A percentile compares a stretch with the other conserved stretches of the same genome.
Evolutionary conservation across 2,113 vertebrate species (phyloP).

Genomic region (Pomatorhinus ruficollis): DNA sequence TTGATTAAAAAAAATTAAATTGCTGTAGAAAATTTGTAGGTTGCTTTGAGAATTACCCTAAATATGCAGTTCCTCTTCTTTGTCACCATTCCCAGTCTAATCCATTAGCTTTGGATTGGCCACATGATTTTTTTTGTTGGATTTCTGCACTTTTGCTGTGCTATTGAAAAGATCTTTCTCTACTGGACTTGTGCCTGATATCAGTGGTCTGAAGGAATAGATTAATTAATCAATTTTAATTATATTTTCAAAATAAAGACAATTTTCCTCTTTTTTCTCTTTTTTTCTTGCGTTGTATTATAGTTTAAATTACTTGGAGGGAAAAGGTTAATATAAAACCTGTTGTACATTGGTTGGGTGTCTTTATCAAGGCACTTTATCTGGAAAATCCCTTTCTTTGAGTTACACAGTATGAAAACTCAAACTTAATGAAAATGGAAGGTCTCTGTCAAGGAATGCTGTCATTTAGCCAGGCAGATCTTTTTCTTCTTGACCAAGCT

Average conservation of each 20-base stretch:
- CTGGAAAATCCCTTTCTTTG: neutral
- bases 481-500: neutral
- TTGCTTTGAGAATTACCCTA: neutral
- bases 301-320: neutral
- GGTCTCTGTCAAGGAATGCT: neutral
- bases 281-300: neutral
- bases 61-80: neutral
- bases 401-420: neutral
- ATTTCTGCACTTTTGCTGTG: neutral
- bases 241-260: neutral
- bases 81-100: neutral
- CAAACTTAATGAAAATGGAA: neutral
- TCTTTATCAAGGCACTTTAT: neutral
- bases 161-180: neutral
- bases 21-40: neutral
- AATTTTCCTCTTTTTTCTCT: accelerated
- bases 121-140: neutral
- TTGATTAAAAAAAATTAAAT: neutral
- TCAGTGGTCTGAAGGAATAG: neutral
- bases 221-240: neutral
- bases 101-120: neutral
- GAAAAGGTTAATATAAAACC: neutral
- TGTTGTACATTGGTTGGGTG: neutral
- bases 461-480: neutral
- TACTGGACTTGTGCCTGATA: neutral